A percentile compares a stretch with the other conserved stretches of the same genome.
These are phyloP conservation scores for Propsilocerus akamusi DNA, from an alignment of 1,140 invertebrate species.

Conservation along the genomic window DNA sequence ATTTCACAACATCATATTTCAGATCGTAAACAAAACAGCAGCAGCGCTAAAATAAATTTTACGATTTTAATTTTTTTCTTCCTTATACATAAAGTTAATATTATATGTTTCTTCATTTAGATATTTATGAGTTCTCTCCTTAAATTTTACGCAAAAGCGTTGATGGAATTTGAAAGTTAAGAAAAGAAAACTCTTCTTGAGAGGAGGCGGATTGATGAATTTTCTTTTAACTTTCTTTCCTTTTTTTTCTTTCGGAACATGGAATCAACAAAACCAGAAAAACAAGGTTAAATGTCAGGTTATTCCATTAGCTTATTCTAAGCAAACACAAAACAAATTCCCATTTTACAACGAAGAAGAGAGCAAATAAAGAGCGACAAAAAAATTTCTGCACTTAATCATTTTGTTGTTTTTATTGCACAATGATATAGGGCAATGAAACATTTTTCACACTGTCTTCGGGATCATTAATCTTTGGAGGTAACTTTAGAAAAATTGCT, in stretches of 20 bases:
- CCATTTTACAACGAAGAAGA: background rate
- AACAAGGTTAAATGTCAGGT: background rate
- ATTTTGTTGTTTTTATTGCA: conserved; percentile 4
- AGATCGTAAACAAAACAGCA: too few species aligned
- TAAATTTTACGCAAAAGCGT: too few species aligned
- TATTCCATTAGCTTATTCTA: background rate
- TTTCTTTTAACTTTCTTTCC: background rate
- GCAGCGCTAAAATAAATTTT: too few species aligned
- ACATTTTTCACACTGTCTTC: conserved; percentile 1
- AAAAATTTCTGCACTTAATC: background rate
- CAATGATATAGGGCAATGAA: conserved; percentile 3
- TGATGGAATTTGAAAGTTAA: too few species aligned
- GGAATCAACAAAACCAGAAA: background rate
- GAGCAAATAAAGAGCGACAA: background rate
- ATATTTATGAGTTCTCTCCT: too few species aligned
- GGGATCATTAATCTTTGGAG: background rate
- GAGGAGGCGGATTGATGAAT: too few species aligned
- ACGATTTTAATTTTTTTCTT: too few species aligned
- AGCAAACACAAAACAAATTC: background rate
- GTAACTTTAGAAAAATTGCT: too few species aligned
- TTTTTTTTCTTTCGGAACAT: background rate
- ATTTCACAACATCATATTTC: too few species aligned
- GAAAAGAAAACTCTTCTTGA: too few species aligned
- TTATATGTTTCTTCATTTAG: too few species aligned
- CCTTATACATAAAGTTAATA: too few species aligned